phyloP scores from a whole-genome alignment of 2,113 vertebrate genomes.

The Benitochromis conjunctus region DNA sequence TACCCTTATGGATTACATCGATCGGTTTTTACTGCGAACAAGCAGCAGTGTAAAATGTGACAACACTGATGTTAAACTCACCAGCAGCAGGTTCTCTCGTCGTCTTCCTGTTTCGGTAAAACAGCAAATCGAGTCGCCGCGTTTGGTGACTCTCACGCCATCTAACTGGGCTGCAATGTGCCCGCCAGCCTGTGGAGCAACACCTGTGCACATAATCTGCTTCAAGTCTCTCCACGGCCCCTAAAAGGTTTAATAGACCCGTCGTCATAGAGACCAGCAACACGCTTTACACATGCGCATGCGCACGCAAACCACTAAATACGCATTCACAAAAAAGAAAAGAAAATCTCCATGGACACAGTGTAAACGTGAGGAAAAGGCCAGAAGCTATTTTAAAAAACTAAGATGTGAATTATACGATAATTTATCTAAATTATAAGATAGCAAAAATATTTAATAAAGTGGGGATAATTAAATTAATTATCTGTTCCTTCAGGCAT shows the following conservation, averaged over 20 bases:
- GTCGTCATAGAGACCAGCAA: conserved; percentile 74
- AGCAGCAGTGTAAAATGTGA: neutral
- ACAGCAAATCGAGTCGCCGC: neutral
- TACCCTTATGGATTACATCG: rapidly evolving
- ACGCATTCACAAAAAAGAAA: neutral
- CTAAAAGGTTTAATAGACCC: conserved; percentile 49
- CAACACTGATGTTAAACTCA: conserved; percentile 17
- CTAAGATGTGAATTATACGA: neutral
- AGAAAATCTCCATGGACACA: neutral
- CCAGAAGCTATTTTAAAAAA: too few relatives aligned
- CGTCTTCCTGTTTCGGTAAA: neutral
- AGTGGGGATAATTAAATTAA: neutral
- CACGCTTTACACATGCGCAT: conserved; percentile 57
- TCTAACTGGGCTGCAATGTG: neutral
- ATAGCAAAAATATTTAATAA: neutral
- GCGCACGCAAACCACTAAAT: conserved; percentile 3
- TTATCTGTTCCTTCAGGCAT: neutral
- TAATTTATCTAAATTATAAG: neutral
- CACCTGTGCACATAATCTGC: conserved; percentile 64
- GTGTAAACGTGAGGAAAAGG: neutral
- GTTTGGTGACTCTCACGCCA: neutral
- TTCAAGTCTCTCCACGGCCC: conserved; percentile 8
- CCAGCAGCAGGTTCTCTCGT: neutral
- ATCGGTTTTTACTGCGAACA: neutral
- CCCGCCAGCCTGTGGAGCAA: neutral